Evolutionary conservation across 2,797 vertebrate genomes (phyloP).

Genomic region (Acipenser ruthenus): DNA sequence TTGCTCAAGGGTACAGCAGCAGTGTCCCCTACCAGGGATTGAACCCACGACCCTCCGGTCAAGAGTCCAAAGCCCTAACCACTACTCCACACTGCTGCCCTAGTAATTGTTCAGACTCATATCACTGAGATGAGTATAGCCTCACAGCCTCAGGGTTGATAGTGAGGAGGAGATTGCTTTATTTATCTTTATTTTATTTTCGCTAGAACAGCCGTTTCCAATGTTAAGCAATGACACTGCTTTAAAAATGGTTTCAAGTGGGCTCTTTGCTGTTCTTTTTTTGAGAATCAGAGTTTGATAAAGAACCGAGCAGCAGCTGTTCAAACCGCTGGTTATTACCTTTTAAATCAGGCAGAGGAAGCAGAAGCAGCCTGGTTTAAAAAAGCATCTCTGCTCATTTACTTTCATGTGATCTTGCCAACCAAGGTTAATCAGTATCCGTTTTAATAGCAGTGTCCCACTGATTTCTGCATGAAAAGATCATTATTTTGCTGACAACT

Average conservation of each 20-base stretch:
- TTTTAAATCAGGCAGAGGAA: slow-evolving; percentile 4
- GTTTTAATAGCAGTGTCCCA: neutral
- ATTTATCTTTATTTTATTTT: neutral
- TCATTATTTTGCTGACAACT: slow-evolving; percentile 31
- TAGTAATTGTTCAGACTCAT: neutral
- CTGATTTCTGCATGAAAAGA: slow-evolving; percentile 17
- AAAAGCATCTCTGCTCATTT: neutral
- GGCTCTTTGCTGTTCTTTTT: neutral
- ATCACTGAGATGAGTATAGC: neutral
- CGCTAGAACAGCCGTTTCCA: neutral
- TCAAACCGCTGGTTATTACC: no score
- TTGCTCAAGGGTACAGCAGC: no score
- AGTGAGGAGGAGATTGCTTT: neutral
- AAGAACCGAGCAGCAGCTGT: neutral
- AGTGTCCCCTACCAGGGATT: no score
- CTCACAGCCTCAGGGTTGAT: neutral
- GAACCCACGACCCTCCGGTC: no score
- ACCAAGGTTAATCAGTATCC: neutral
- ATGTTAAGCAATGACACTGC: neutral
- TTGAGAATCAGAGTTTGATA: neutral
- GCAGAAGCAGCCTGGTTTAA: neutral
- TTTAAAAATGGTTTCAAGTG: neutral
- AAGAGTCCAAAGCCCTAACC: no score
- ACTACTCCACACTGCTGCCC: no score
- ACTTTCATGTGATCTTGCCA: slow-evolving; percentile 7